Conservation (phyloP, 1,140 invertebrate species). For the Popillia japonica region DNA sequence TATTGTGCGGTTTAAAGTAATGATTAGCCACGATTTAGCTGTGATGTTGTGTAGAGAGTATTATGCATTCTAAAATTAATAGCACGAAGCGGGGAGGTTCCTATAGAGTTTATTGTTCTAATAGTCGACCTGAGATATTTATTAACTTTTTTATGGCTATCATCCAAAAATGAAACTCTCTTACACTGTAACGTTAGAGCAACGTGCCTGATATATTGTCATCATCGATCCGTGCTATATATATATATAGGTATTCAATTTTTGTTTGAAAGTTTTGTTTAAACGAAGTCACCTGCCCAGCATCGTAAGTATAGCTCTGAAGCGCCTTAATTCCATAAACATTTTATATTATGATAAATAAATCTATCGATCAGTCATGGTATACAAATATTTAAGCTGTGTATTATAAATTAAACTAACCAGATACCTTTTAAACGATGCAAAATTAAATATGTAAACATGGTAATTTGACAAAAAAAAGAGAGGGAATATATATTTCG, state of each 20-base stretch:
- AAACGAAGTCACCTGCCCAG: slow-evolving; percentile 24
- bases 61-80: slow-evolving; percentile 7
- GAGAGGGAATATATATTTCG: no score
- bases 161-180: not conserved
- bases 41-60: not conserved
- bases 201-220: slow-evolving; percentile 10
- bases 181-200: not conserved
- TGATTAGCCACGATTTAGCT: not conserved
- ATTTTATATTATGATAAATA: slow-evolving; percentile 32
- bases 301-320: slow-evolving; percentile 17
- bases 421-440: slow-evolving; percentile 23
- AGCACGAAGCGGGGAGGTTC: not conserved
- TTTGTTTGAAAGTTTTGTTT: slow-evolving; percentile 30
- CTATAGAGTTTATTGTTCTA: not conserved
- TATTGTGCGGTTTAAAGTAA: not conserved
- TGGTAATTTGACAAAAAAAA: slow-evolving; percentile 30
- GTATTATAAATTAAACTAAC: slow-evolving; percentile 33
- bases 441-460: slow-evolving; percentile 31
- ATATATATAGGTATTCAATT: not conserved
- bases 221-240: not conserved
- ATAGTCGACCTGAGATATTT: slow-evolving; percentile 10
- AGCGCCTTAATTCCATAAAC: slow-evolving; percentile 25
- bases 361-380: slow-evolving; percentile 28
- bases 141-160: not conserved
- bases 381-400: slow-evolving; percentile 33